These are phyloP conservation scores for Catharus minimus DNA, from an alignment of 2,113 vertebrate species.

Conservation along the genomic window DNA sequence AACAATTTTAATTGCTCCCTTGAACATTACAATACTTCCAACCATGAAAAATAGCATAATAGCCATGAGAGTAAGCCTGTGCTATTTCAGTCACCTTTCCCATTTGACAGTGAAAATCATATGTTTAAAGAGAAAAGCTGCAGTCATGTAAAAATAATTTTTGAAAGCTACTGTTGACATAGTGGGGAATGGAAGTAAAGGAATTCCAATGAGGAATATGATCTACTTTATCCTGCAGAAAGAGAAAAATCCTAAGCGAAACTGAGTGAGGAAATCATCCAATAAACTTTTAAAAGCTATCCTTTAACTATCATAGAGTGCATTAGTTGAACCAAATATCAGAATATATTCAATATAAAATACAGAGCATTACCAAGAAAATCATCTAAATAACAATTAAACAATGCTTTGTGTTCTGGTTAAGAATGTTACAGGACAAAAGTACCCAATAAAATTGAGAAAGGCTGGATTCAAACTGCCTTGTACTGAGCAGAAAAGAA, in stretches of 20 bases:
- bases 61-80: background rate
- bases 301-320: background rate
- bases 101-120: slow-evolving; percentile 46
- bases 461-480: background rate
- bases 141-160: slow-evolving; percentile 7
- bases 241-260: background rate
- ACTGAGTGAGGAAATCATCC: background rate
- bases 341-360: background rate
- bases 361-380: background rate
- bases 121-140: slow-evolving; percentile 39
- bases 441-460: background rate
- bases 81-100: slow-evolving; percentile 46
- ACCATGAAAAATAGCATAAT: slow-evolving; percentile 21
- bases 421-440: background rate
- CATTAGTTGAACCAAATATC: background rate
- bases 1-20: slow-evolving; percentile 58
- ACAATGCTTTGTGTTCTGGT: background rate
- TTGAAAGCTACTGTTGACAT: slow-evolving; percentile 22
- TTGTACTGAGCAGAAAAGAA: background rate
- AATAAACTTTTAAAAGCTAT: background rate
- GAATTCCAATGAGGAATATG: background rate
- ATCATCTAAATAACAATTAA: background rate
- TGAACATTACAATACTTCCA: slow-evolving; percentile 28
- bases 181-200: background rate
- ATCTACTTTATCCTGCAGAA: background rate